Percentiles rank a stretch among this genome's conserved stretches.
phyloP scores from a whole-genome alignment of 2,113 vertebrate genomes.

The Micronycteris hirsuta region DNA sequence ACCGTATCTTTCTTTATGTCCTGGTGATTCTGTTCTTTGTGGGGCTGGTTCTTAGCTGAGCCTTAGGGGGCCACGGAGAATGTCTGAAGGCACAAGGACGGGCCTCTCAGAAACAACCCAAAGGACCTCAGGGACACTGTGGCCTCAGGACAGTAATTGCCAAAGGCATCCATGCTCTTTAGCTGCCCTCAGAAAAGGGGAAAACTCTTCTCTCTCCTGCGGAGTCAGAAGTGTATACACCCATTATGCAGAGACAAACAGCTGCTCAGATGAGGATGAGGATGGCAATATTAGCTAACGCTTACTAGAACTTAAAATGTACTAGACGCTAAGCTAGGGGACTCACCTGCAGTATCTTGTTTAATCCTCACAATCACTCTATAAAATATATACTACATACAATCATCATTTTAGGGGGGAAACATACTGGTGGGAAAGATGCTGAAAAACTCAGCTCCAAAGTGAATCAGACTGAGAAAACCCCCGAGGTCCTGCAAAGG shows the following conservation, averaged over 20 bases:
- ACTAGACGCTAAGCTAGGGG: neutral
- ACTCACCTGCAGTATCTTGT: neutral
- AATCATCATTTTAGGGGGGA: neutral
- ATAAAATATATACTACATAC: neutral
- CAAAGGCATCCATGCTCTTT: neutral
- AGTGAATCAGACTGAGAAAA: neutral
- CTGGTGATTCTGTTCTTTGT: neutral
- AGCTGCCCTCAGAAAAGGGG: neutral
- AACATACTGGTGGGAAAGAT: neutral
- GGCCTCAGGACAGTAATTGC: neutral
- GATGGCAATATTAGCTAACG: neutral
- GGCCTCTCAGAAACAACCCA: neutral
- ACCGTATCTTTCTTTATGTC: neutral
- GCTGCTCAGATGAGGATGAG: neutral
- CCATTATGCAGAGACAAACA: neutral
- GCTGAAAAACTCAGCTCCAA: neutral
- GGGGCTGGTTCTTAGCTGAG: neutral
- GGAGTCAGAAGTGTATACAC: neutral
- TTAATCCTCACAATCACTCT: neutral
- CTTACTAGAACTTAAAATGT: neutral
- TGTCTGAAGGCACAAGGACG: neutral
- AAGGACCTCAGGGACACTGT: neutral
- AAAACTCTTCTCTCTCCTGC: neutral
- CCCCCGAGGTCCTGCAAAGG: neutral
- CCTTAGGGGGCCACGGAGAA: neutral